Evolutionary conservation across 2,888 invertebrate species (phyloP).

Genomic region (Noctua pronuba): DNA sequence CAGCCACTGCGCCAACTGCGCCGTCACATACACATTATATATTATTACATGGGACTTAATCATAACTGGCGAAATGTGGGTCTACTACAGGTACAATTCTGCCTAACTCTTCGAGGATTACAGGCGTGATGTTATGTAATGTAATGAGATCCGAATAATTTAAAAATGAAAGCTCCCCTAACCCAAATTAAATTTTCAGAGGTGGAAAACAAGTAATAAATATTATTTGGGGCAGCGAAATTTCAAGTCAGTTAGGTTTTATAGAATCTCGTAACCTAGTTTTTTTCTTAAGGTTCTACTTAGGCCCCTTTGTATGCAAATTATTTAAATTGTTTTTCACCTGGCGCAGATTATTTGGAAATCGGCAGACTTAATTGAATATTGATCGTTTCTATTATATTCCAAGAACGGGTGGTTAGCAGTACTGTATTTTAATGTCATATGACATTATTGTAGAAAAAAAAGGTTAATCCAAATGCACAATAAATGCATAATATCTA

Average conservation of each 20-base stretch:
- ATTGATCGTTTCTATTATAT: background rate
- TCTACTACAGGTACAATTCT: too few species aligned
- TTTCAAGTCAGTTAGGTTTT: conserved; percentile 16
- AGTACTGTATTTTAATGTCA: background rate
- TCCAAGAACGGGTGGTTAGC: background rate
- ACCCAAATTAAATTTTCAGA: conserved; percentile 24
- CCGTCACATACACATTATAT: too few species aligned
- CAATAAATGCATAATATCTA: too few species aligned
- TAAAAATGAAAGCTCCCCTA: conserved; percentile 25
- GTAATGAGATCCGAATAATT: conserved; percentile 41
- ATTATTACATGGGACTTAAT: too few species aligned
- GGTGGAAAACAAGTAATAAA: conserved; percentile 25
- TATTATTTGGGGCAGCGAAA: conserved; percentile 1
- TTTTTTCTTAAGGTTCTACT: background rate
- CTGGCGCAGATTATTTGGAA: background rate
- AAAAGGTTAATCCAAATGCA: background rate
- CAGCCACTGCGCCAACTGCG: too few species aligned
- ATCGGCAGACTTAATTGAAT: background rate
- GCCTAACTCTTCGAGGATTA: too few species aligned
- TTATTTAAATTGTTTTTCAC: conserved; percentile 5
- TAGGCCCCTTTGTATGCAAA: conserved; percentile 11
- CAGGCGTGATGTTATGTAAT: conserved; percentile 10
- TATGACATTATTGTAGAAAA: too few species aligned
- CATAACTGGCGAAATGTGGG: too few species aligned
- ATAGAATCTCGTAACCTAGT: conserved; percentile 10